Evolutionary conservation across 2,113 vertebrate genomes (phyloP), one percentile per base, ranked within the genome.

Genomic region (Rissa tridactyla): DNA sequence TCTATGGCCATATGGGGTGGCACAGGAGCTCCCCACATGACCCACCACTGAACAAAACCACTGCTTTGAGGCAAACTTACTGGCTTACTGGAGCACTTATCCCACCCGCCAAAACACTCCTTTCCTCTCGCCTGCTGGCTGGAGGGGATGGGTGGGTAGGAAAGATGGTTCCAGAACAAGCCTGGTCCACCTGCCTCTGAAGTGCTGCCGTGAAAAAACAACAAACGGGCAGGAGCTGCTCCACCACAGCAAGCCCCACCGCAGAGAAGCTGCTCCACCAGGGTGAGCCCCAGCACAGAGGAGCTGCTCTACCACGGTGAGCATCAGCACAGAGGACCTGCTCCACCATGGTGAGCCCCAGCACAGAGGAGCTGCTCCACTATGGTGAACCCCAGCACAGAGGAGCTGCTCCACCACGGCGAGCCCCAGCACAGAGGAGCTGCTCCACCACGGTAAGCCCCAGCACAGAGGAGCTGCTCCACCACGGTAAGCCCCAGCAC

Each of bases 61-160:
- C 38, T 14, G 14, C n/a, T 42, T 5, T 2, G 13, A 30, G 86
- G 49, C 4, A 13, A 4, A 26, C 3, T 23, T 4, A 6, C 49
- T 2, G 62, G 7, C 4, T 18, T 15, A 2, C 8, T 8, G 57
- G 30, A 71, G 47, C 36, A 13, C 10, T 46, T 10, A 16, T 3
- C 32, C 25, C 12, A 1, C 34, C 0, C 0, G 15, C 17, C 36
- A 12, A 26, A 73, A 25, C 42, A 19, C 51, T 27, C 21, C 1
- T 11, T 36, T 49, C 40, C 52, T 68, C 52, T 17, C 5, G 0
- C 5, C 7, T 26, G 72, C 27, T 11, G 58, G 36, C 44, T 26
- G 78, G 32, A n/a, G 51, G 44, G 44, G 38, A 15, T 0, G 3
- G 29, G 29, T 11, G 34, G 32, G 57, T 4, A 18, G 65, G 57